Evolutionary conservation across 2,888 invertebrate species (phyloP).

Genomic region (Spisula subtruncata): DNA sequence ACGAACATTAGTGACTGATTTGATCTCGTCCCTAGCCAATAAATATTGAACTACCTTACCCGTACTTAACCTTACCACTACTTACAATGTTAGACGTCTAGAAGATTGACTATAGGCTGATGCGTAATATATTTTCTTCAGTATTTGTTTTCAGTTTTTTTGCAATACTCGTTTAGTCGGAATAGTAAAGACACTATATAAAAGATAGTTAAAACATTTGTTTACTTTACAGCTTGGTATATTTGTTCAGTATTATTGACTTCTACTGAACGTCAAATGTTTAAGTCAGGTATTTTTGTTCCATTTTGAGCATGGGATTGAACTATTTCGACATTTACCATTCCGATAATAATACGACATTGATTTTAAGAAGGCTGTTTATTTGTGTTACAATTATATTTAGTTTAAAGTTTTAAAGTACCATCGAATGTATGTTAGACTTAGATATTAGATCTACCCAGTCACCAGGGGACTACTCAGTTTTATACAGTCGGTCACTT

Average conservation of each 20-base stretch:
- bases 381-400: too few species aligned
- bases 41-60: too few species aligned
- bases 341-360: not conserved
- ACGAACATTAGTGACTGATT: too few species aligned
- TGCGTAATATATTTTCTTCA: not conserved
- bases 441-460: too few species aligned
- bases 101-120: not conserved
- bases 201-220: not conserved
- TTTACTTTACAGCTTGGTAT: not conserved
- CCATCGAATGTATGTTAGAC: too few species aligned
- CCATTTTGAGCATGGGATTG: not conserved
- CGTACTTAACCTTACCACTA: too few species aligned
- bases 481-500: too few species aligned
- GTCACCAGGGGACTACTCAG: too few species aligned
- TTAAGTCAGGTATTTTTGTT: conserved; percentile 2
- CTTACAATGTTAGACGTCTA: not conserved
- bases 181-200: not conserved
- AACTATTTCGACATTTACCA: not conserved
- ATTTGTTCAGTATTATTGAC: not conserved
- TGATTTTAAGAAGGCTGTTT: not conserved
- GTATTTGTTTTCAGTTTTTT: not conserved
- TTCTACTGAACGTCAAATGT: not conserved
- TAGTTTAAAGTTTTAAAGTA: too few species aligned
- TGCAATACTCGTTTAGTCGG: not conserved
- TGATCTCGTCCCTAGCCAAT: too few species aligned